These are phyloP conservation scores for Amiota minor DNA, from an alignment of 2,888 invertebrate genomes.

Conservation along the genomic window DNA sequence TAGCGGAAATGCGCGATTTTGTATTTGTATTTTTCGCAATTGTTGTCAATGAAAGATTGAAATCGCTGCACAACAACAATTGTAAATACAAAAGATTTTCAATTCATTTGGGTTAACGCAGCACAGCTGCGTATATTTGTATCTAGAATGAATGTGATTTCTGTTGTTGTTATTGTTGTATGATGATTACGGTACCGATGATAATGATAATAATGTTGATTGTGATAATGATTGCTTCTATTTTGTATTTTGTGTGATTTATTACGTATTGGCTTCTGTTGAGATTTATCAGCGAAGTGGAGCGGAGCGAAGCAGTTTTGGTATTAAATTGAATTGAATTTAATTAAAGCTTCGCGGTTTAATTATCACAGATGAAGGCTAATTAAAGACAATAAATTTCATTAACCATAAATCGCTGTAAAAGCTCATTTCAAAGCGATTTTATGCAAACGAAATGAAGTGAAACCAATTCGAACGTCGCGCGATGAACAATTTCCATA, in stretches of 20 bases:
- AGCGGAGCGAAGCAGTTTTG: neutral
- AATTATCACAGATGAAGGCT: constrained; percentile 49
- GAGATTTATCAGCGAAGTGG: neutral
- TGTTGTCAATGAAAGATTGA: constrained; percentile 15
- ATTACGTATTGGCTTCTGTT: neutral
- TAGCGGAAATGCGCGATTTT: constrained; percentile 56
- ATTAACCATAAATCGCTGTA: constrained; percentile 13
- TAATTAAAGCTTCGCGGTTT: constrained; percentile 52
- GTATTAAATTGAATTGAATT: constrained; percentile 53
- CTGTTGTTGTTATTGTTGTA: neutral
- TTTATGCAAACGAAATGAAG: constrained; percentile 7
- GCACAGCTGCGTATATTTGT: neutral
- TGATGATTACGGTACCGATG: neutral
- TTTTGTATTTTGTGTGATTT: constrained; percentile 23
- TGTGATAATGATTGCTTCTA: neutral
- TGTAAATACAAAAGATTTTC: constrained; percentile 41
- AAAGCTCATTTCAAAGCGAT: neutral
- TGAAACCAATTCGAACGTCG: neutral
- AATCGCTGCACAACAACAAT: neutral
- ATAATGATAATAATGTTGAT: too few relatives aligned
- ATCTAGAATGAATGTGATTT: neutral
- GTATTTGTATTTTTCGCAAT: constrained; percentile 45
- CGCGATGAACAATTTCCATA: neutral
- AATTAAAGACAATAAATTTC: constrained; percentile 24
- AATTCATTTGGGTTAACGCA: constrained; percentile 32